These are phyloP conservation scores for Nomada flava DNA, from an alignment of 2,888 invertebrate species.

Conservation along the genomic window DNA sequence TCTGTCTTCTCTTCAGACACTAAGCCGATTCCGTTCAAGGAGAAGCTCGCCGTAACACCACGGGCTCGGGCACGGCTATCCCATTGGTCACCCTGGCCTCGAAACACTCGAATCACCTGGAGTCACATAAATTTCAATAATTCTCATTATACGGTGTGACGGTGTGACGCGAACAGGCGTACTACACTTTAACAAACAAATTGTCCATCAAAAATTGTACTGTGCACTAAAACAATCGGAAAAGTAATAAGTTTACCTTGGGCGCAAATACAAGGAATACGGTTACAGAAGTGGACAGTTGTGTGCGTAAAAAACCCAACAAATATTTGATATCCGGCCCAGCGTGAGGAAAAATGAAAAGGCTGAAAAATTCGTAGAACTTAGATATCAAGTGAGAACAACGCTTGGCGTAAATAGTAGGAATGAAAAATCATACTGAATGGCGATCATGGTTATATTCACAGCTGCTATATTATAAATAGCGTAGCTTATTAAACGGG, in stretches of 20 bases:
- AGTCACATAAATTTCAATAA: background rate
- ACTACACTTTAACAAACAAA: too few relatives aligned
- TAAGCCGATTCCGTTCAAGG: constrained; percentile 93
- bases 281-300: constrained; percentile 95
- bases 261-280: constrained; percentile 93
- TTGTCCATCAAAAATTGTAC: background rate
- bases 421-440: constrained; percentile 90
- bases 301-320: constrained; percentile 95
- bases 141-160: background rate
- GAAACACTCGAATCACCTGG: constrained; percentile 91
- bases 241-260: constrained; percentile 87
- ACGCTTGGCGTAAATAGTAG: background rate
- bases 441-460: constrained; percentile 95
- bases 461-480: constrained; percentile 97
- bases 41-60: constrained; percentile 94
- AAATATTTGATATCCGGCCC: constrained; percentile 97
- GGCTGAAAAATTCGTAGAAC: constrained; percentile 85
- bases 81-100: constrained; percentile 96
- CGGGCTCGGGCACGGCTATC: constrained; percentile 93
- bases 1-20: constrained; percentile 94
- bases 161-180: too few relatives aligned
- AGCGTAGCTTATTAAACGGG: constrained; percentile 95
- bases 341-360: constrained; percentile 93
- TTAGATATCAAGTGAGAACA: background rate
- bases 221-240: too few relatives aligned